Evolutionary conservation across 2,888 invertebrate species (phyloP), one percentile per base, ranked within the genome.

Genomic region (Drosophila subsilvestris): DNA sequence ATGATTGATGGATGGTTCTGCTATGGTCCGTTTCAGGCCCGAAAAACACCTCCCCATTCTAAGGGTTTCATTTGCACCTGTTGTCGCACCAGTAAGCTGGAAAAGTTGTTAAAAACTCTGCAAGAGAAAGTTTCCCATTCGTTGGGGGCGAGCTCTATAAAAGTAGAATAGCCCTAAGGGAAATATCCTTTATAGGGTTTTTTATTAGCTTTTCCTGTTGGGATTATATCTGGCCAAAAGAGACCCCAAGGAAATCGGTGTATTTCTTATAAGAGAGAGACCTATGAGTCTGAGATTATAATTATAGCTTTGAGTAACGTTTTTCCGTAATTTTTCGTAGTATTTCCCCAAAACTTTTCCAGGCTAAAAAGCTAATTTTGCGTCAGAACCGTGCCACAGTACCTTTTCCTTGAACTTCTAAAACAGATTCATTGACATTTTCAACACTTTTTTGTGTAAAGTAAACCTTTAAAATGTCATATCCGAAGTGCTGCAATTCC

Each of bases 1-100:
- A 68, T 76, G 84, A 84, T 84, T 84, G 86, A 84, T 84, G 75
- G 72, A 63, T 74, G 69, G 78, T 53, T 61, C 51, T 63, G 54
- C 62, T 55, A 65, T 60, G 58, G 72, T 57, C 60, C 60, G 37
- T 37, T 37, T 37, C 14, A 14, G 14, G 37, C 3, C 37, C 37
- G 1, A n/a, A 32, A 37, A 4, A 49, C 42, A n/a, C 29, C 25
- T 50, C 51, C 32, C 61, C 25, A 20, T 68, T 48, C 25, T 58
- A 22, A 1, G n/a, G 22, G 14, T 17, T 62, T 43, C 55, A 50
- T 45, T 55, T 71, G 65, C 82, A 82, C 82, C 84, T 82, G 84
- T 80, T 82, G 86, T 71, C 56, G 37, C 68, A 50, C 22, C 47
- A 20, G 56, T 47, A 73, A 63, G 25, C 61, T 42, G 27, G 49